Evolutionary conservation across 2,113 vertebrate species (phyloP).

Genomic region (Riparia riparia): DNA sequence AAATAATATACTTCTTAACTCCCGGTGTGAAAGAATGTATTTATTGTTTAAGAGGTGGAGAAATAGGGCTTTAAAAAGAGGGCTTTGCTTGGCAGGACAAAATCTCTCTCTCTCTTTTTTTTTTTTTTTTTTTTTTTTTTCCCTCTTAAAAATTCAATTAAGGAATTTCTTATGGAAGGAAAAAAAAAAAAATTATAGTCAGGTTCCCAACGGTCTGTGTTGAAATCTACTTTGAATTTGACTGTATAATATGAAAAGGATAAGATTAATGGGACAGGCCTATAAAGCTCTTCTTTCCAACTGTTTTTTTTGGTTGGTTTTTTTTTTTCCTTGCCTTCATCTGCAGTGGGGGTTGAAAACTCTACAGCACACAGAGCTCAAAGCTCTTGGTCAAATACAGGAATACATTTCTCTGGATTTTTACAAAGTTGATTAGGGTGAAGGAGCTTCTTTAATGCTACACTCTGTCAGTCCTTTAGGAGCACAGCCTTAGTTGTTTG

Average conservation of each 20-base stretch:
- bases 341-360: not conserved
- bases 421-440: constrained; percentile 4
- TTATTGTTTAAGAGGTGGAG: constrained; percentile 23
- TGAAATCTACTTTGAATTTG: constrained; percentile 39
- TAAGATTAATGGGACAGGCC: constrained; percentile 21
- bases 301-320: fast-evolving
- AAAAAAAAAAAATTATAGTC: not conserved
- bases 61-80: constrained; percentile 8
- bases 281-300: constrained; percentile 2
- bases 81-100: not conserved
- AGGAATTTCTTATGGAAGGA: not conserved
- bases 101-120: not conserved
- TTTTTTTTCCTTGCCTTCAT: constrained; percentile 13
- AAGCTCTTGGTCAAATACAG: constrained; percentile 10
- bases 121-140: not conserved
- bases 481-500: constrained; percentile 26
- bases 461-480: constrained; percentile 1
- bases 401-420: constrained; percentile 21
- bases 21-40: constrained; percentile 46
- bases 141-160: not conserved
- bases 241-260: constrained; percentile 17
- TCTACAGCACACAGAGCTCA: not conserved
- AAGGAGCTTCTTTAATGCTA: constrained; percentile 32
- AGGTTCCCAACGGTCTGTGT: not conserved
- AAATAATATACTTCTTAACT: constrained; percentile 78